A percentile compares a stretch with the other conserved stretches of the same genome.
Conservation (phyloP, 2,888 invertebrate genomes). For the Drosophila ochracea region DNA sequence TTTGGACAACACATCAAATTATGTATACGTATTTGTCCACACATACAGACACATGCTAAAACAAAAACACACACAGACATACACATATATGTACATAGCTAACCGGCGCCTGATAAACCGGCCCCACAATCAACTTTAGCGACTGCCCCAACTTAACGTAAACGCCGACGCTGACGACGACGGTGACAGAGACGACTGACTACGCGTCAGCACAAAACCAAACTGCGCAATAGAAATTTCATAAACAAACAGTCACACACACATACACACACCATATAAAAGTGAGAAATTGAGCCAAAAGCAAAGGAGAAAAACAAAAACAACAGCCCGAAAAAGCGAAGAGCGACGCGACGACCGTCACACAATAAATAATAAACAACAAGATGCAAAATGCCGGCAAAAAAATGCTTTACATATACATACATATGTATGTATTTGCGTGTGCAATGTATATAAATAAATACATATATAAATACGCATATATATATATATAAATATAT, state of each 20-base stretch:
- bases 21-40: background rate
- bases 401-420: conserved; percentile 38
- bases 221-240: conserved; percentile 80
- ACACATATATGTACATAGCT: conserved; percentile 21
- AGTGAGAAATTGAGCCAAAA: conserved; percentile 47
- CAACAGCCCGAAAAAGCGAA: conserved; percentile 14
- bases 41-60: background rate
- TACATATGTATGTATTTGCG: background rate
- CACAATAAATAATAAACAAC: conserved; percentile 65
- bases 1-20: background rate
- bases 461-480: conserved; percentile 11
- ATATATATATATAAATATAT: conserved; percentile 8
- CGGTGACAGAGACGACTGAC: conserved; percentile 15
- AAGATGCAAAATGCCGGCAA: conserved; percentile 69
- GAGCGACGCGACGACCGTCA: conserved; percentile 31
- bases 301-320: conserved; percentile 49
- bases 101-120: conserved; percentile 80
- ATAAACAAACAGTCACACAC: conserved; percentile 67
- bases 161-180: conserved; percentile 20
- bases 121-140: conserved; percentile 51
- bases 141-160: conserved; percentile 54
- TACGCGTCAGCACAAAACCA: conserved; percentile 58
- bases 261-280: conserved; percentile 24
- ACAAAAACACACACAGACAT: background rate
- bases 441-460: background rate